Evolutionary conservation across 2,113 vertebrate species (phyloP), one percentile per base, ranked within the genome.

Genomic region (Microtus oregoni): DNA sequence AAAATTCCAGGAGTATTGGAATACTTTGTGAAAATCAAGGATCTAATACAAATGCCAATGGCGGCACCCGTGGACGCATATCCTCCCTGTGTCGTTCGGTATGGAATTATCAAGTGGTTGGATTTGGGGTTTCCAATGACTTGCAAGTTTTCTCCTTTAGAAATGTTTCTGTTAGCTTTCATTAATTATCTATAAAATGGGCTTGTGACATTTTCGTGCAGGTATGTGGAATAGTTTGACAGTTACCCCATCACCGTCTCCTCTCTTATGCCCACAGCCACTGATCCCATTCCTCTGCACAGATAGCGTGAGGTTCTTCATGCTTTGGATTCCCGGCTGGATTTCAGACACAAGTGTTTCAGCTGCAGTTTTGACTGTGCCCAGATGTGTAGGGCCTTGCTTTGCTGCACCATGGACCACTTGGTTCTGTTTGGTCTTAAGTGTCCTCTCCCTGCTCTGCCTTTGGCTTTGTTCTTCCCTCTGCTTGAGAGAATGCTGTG

Each of bases 401-500:
- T 30, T 32, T 8, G 32, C 26, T 63, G 22, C 38, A 28, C 30
- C 76, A 2, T 13, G 87, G 58, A 38, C 22, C 20, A 32, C 28
- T 88, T 52, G 7, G 44, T 44, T 86, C 63, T 87, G 82, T 67
- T 95, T 35, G 19, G 83, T 77, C 94, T 93, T 90, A 41, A 38
- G 32, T 76, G 67, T 93, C 86, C 87, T 89, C 44, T 63, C 87
- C n/a, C 65, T 35, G 22, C 47, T 5, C 13, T 72, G 38, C 24
- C 24, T 47, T 44, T 19, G 28, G 14, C 24, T 47, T 72, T 28
- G 22, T 28, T 44, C 75, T 58, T 7, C 47, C 32, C 94, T 95
- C 58, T 30, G 44, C 38, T 94, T 92, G 93, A 92, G 85, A 38
- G 3, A 89, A 55, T 61, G 73, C 77, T 63, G 7, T 58, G 91